Evolutionary conservation across 1,140 invertebrate genomes (phyloP), one percentile per base, ranked within the genome.

Genomic region (Cecropterus lyciades): DNA sequence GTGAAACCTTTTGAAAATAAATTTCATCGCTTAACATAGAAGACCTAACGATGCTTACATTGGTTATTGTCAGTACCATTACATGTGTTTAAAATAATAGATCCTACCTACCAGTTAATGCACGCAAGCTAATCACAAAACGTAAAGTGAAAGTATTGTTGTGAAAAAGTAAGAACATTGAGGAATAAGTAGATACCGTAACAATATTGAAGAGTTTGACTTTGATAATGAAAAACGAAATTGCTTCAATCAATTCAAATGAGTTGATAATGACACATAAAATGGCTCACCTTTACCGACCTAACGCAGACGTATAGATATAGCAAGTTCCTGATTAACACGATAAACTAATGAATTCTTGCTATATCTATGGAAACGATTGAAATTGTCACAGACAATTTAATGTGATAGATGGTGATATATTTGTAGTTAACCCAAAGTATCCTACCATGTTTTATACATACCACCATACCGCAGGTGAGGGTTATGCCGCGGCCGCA

Each of bases 391-490:
- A 63, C 62, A 63, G 40, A 70, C 60, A 70, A 64, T 43, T 57
- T 49, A 48, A 43, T 15, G 37, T 65, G 63, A 52, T 55, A 65
- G 63, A 48, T 55, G 63, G 33, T 55, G 60, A 55, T 33, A 65
- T 43, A 55, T n/a, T 55, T 37, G 40, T 30, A 72, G 46, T 67
- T 57, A 75, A 83, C 73, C 79, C 75, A 83, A 76, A 82, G 55
- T 76, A 78, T 77, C 80, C 84, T 87, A 82, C 77, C 75, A 70
- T 73, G 64, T 78, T 77, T 77, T 66, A 85, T 92, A 96, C 96
- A 96, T 95, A 98, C 97, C 96, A 98, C 97, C 92, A 98, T 97
- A 87, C 98, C 97, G 88, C 97, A 97, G 79, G 95, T 95, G 82
- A 98, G 96, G 77, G 97, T 97, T 89, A 98, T 97, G 82, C 95